Evolutionary conservation across 30 jellyfish, hydroid and myxozoan genomes (phyloP).

Genomic region (Aurelia sp.): DNA sequence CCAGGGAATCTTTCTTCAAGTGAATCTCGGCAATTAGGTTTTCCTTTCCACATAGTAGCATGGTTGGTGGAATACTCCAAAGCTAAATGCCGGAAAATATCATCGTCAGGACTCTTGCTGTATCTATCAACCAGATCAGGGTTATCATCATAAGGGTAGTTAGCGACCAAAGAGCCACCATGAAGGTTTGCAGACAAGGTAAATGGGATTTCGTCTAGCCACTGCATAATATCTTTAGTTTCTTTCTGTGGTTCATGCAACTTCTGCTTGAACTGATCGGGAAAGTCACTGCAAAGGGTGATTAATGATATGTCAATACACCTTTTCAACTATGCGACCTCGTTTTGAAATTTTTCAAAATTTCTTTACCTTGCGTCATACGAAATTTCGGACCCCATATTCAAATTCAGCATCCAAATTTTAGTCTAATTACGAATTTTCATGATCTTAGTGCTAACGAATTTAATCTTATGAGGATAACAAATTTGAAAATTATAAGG

Average conservation of each 20-base stretch:
- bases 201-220: conserved; percentile 86
- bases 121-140: conserved; percentile 37
- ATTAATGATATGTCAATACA: conserved; percentile 28
- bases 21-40: conserved; percentile 65
- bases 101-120: conserved; percentile 89
- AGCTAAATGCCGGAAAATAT: conserved; percentile 81
- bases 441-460: too few species aligned
- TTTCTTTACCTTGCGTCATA: too few species aligned
- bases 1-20: conserved; percentile 58
- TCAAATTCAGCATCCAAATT: too few species aligned
- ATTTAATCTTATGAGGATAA: too few species aligned
- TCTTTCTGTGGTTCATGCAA: conserved; percentile 73
- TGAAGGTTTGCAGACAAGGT: conserved; percentile 96
- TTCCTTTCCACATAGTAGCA: conserved; percentile 86
- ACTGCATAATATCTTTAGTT: conserved; percentile 61
- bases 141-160: conserved; percentile 94
- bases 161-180: conserved; percentile 98
- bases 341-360: too few species aligned
- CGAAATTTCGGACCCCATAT: too few species aligned
- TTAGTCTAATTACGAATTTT: too few species aligned
- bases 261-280: conserved; percentile 83
- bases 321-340: too few species aligned
- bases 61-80: conserved; percentile 80
- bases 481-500: too few species aligned
- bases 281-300: conserved; percentile 86